phyloP scores from a whole-genome alignment of 2,888 invertebrate species.

The Caenorhabditis imperialis region DNA sequence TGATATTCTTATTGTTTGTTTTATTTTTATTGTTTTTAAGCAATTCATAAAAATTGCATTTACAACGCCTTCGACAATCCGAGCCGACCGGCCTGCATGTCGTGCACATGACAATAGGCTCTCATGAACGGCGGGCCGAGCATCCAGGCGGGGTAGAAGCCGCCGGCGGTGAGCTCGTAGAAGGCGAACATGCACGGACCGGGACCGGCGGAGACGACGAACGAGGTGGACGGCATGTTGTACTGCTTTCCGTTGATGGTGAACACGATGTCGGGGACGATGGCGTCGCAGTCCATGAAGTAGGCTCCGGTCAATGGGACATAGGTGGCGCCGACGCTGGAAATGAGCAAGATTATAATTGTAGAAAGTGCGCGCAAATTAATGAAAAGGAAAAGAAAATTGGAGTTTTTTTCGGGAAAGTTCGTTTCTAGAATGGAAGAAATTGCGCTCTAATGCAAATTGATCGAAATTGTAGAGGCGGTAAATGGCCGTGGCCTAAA shows the following conservation, averaged over 20 bases:
- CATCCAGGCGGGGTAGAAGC: constrained; percentile 67
- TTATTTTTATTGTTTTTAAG: no score
- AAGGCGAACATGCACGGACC: constrained; percentile 67
- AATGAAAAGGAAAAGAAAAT: no score
- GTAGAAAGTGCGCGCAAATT: no score
- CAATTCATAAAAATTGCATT: no score
- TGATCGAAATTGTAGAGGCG: no score
- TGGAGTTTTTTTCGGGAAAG: no score
- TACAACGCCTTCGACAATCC: constrained; percentile 45
- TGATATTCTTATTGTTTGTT: no score
- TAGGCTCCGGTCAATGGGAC: constrained; percentile 59
- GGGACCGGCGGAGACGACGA: constrained; percentile 61
- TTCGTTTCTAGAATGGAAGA: no score
- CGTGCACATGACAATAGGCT: constrained; percentile 63
- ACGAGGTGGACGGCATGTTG: constrained; percentile 61
- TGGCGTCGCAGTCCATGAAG: constrained; percentile 66
- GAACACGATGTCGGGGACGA: constrained; percentile 65
- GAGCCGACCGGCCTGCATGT: constrained; percentile 43
- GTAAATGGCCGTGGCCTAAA: no score
- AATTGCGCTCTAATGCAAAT: no score
- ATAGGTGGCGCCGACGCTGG: constrained; percentile 68
- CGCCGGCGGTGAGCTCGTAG: constrained; percentile 62
- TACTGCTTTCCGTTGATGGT: constrained; percentile 67
- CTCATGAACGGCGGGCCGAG: constrained; percentile 67
- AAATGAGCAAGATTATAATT: constrained; percentile 12